These are phyloP conservation scores for Noctua fimbriata DNA, from an alignment of 2,888 invertebrate genomes.

Conservation along the genomic window DNA sequence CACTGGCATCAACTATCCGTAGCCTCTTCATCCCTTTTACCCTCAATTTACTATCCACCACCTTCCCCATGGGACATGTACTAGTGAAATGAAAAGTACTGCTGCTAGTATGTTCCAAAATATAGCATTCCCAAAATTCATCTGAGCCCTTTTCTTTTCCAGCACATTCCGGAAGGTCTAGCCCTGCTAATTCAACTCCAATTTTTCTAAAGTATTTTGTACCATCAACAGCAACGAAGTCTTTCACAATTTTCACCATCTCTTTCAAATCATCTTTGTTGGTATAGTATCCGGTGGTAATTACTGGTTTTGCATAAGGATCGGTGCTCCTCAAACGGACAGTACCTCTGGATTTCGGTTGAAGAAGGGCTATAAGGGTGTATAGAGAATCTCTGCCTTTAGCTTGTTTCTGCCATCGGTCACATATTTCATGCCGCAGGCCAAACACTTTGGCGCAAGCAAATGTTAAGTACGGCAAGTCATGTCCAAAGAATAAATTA, in stretches of 20 bases:
- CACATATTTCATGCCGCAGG: conserved; percentile 54
- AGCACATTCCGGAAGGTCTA: conserved; percentile 63
- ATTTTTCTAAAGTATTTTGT: conserved; percentile 64
- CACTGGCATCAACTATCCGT: conserved; percentile 70
- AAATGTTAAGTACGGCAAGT: conserved; percentile 50
- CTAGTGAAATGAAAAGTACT: conserved; percentile 93
- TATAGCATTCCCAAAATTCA: conserved; percentile 71
- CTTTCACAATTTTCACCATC: conserved; percentile 52
- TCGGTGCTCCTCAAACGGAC: conserved; percentile 65
- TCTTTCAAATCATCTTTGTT: conserved; percentile 49
- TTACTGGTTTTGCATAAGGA: conserved; percentile 62
- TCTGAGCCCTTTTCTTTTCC: conserved; percentile 40
- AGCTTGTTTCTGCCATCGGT: conserved; percentile 39
- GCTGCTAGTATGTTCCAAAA: conserved; percentile 82
- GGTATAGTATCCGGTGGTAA: conserved; percentile 53
- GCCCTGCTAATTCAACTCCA: conserved; percentile 61
- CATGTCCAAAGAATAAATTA: conserved; percentile 55
- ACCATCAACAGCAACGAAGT: conserved; percentile 60
- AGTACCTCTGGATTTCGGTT: conserved; percentile 81
- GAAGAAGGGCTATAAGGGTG: conserved; percentile 47
- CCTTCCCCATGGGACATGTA: conserved; percentile 93
- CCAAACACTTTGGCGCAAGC: conserved; percentile 45
- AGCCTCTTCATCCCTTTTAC: conserved; percentile 63
- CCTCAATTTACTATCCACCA: conserved; percentile 91
- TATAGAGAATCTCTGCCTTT: conserved; percentile 54